Base-by-base conservation (phyloP, 2,888 invertebrate species). In the Himalopsyche japonica region DNA sequence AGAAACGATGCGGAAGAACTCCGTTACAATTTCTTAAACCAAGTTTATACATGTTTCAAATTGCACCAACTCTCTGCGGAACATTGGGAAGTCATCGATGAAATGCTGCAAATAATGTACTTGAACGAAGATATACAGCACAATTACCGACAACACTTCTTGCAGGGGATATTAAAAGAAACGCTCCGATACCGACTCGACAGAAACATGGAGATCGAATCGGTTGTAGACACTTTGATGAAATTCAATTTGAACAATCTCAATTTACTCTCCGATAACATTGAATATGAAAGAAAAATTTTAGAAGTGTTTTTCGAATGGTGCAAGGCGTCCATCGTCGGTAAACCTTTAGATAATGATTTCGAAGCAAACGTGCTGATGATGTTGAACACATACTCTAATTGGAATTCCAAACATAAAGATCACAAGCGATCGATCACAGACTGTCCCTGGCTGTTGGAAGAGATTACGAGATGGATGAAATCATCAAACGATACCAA, bases 1-100 rank as follows among this genome's bases (percentile, higher is more conserved):
- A 89, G 87, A 64, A 90, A 90, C 80, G 90, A 90, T 57, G 87
- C 85, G 1, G 0, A 18, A 0, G 49, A 37, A 8, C 47, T 89
- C 0, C 84, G 87, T 7, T 80, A 85, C 57, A 47, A 78, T 8
- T 87, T 87, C 43, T 76, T 88, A n/a, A 30, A 82, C 8, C 79
- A 87, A 87, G 24, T 87, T 57, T 34, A 81, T 32, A 81, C 27
- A 24, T 87, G 48, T 15, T 89, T 89, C 49, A 85, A 89, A 12
- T 18, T 89, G 0, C 78, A 85, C 0, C 79, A 84, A 0, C 85
- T 90, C 1, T 87, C 87, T 12, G 49, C 87, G 0, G 86, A 88
- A 0, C 88, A 88, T 32, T 90, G 90, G 89, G 49, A 82, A 0
- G n/a, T 89, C 0, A 37, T 90, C 7, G 83, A 88, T 4, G 88